phyloP scores from a whole-genome alignment of 1,140 invertebrate species.

The Zaprionus tsacasi region DNA sequence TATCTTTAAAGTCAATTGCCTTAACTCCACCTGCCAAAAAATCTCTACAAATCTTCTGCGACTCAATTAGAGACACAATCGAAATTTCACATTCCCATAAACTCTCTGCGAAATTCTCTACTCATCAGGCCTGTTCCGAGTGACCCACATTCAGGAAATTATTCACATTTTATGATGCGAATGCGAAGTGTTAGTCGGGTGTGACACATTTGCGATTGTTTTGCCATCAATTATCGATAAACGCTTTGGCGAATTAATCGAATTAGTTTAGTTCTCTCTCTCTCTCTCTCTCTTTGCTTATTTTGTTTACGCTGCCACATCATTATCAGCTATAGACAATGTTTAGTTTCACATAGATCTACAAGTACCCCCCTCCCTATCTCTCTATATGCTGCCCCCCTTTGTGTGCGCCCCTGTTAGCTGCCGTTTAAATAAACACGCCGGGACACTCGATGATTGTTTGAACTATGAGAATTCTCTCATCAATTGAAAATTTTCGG shows the following conservation, averaged over 20 bases:
- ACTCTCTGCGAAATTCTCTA: not conserved
- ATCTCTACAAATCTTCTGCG: not conserved
- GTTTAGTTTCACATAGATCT: slow-evolving; percentile 15
- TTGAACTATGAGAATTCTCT: slow-evolving; percentile 69
- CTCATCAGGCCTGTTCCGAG: not conserved
- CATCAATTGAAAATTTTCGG: slow-evolving; percentile 71
- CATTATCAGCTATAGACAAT: slow-evolving; percentile 23
- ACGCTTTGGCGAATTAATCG: slow-evolving; percentile 27
- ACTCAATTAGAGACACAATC: not conserved
- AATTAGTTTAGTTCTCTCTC: not conserved
- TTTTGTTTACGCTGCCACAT: slow-evolving; percentile 23
- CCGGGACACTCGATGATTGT: slow-evolving; percentile 53
- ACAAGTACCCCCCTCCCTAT: not conserved
- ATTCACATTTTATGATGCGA: not conserved
- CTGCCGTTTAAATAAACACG: slow-evolving; percentile 47
- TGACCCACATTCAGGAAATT: not conserved
- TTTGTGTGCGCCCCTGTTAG: not conserved
- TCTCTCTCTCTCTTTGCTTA: not conserved
- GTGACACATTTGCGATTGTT: slow-evolving; percentile 10
- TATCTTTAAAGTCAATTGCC: not conserved
- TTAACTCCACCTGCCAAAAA: not conserved
- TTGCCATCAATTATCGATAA: slow-evolving; percentile 13
- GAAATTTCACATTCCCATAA: slow-evolving; percentile 7
- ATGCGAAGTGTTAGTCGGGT: not conserved
- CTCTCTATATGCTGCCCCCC: not conserved